Evolutionary conservation across 1,140 invertebrate genomes (phyloP), one percentile per base, ranked within the genome.

Genomic region (Myzus persicae): DNA sequence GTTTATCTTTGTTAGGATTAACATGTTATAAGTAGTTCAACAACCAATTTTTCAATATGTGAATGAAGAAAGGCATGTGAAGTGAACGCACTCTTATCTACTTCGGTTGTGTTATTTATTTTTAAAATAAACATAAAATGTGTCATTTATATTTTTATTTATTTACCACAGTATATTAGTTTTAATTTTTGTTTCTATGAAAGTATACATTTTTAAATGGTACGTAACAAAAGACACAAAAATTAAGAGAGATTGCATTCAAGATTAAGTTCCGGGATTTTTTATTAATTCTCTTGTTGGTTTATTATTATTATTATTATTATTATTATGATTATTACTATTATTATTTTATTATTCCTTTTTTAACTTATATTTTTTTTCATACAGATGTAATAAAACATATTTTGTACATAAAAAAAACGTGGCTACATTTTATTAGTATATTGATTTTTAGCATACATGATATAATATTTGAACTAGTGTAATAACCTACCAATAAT

Each of bases 71-170:
- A 85, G 38, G 38, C 22, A 85, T 54, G 91, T 44, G n/a, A 93
- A 93, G 26, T 18, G 9, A 93, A 54, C 20, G 11, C 81, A 92
- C 46, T 54, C 3, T 84, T 51, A 85, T 84, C 36, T 93, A 91
- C 91, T 54, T 93, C 38, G 81, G 91, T 93, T 93, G 91, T 93
- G 91, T 93, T 93, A 93, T 93, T 93, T 93, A 93, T 93, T 93
- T 93, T 93, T 93, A 84, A 85, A 93, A 85, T 48, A 54, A 93
- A 85, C 46, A 93, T 93, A 40, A 91, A 91, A 91, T 54, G 81
- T 93, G 91, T 93, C 81, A 93, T 93, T 91, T 85, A 85, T 51
- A 42, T 93, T 93, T 84, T 92, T 82, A 93, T 85, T 93, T 93
- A 85, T 85, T 85, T 85, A 93, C 36, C 44, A 84, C 76, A 82